A percentile compares a stretch with the other conserved stretches of the same genome.
phyloP scores from a whole-genome alignment of 2,113 vertebrate species.

The Sinocyclocheilus maitianheensis region DNA sequence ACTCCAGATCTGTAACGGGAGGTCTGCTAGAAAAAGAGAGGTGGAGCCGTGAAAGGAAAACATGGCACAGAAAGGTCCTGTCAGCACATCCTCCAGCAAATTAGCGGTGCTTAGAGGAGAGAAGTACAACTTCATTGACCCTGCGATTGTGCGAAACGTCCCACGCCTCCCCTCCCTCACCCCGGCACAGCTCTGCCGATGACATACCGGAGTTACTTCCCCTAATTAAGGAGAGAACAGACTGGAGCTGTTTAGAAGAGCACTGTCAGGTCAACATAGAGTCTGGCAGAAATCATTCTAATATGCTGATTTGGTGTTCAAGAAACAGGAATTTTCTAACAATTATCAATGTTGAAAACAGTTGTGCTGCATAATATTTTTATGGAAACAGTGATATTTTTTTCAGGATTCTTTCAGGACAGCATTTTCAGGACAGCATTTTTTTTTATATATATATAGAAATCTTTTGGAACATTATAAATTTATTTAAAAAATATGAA shows the following conservation, averaged over 20 bases:
- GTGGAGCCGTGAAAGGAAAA: constrained; percentile 78
- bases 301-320: not conserved
- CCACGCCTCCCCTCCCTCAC: constrained; percentile 78
- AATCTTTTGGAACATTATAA: not conserved
- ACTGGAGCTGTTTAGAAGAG: not conserved
- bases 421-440: not conserved
- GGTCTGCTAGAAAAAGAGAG: constrained; percentile 78
- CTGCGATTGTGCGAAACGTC: constrained; percentile 79
- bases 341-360: not conserved
- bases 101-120: constrained; percentile 86
- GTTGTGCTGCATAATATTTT: too few species aligned
- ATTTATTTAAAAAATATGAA: not conserved
- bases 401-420: not conserved
- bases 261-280: not conserved
- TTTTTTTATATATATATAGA: not conserved
- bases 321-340: not conserved
- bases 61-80: constrained; percentile 90
- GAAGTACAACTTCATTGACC: constrained; percentile 94
- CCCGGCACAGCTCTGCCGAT: constrained; percentile 72
- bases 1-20: constrained; percentile 85
- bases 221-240: constrained; percentile 85
- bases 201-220: constrained; percentile 85
- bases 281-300: not conserved
- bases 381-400: not conserved
- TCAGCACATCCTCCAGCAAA: constrained; percentile 93